Percentiles rank a stretch among this genome's conserved stretches.
These are phyloP conservation scores for Trachelipus rathkii DNA, from an alignment of 1,140 invertebrate genomes.

Conservation along the genomic window DNA sequence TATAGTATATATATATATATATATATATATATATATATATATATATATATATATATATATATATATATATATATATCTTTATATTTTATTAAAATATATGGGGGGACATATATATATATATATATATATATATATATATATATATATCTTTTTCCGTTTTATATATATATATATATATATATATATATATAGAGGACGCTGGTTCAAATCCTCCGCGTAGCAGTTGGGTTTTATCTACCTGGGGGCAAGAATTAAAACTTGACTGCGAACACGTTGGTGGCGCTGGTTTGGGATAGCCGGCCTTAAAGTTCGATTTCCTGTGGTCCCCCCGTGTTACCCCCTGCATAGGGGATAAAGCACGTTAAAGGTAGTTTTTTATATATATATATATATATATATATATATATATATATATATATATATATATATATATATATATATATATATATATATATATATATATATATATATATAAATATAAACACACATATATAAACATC, in stretches of 20 bases:
- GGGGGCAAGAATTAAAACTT: too few relatives aligned
- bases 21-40: conserved; percentile 13
- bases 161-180: conserved; percentile 15
- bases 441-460: conserved; percentile 13
- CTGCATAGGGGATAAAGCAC: too few relatives aligned
- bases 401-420: conserved; percentile 15
- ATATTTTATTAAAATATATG: background rate
- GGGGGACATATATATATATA: too few relatives aligned
- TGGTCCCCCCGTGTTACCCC: too few relatives aligned
- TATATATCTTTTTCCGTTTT: too few relatives aligned
- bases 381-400: conserved; percentile 15
- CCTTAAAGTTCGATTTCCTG: too few relatives aligned
- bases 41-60: conserved; percentile 15
- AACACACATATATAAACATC: background rate
- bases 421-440: conserved; percentile 8
- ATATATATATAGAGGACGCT: conserved; percentile 15
- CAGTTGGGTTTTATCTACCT: too few relatives aligned
- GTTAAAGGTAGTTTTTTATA: too few relatives aligned
- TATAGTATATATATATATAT: conserved; percentile 6
- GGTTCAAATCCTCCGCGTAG: too few relatives aligned
- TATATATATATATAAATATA: conserved; percentile 9
- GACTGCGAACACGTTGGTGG: too few relatives aligned
- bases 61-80: background rate
- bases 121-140: conserved; percentile 13
- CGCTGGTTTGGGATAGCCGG: too few relatives aligned